phyloP scores from a whole-genome alignment of 2,113 vertebrate genomes.

The Marcusenius ussheri region DNA sequence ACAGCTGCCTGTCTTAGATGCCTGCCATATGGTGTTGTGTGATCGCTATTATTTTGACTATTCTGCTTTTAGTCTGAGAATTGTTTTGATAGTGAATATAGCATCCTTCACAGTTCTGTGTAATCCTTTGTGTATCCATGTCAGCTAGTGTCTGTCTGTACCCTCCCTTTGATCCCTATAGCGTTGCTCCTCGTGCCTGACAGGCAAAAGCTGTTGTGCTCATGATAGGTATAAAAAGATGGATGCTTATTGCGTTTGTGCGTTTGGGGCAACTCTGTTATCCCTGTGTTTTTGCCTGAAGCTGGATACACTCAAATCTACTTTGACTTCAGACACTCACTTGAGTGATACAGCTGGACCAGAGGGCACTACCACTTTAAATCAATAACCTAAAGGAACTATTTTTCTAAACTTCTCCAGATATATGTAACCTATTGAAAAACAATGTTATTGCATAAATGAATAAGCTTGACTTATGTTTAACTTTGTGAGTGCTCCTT shows the following conservation, averaged over 20 bases:
- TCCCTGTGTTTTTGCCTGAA: background rate
- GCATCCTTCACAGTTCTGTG: background rate
- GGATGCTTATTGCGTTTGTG: background rate
- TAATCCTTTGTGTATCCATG: slow-evolving; percentile 3
- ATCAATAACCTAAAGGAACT: slow-evolving; percentile 4
- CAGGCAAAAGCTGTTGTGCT: background rate
- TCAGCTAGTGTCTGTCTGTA: background rate
- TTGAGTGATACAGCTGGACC: background rate
- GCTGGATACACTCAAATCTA: background rate
- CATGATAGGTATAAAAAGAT: background rate
- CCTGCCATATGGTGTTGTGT: slow-evolving; percentile 1
- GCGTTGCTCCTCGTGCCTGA: background rate
- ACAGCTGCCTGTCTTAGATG: background rate
- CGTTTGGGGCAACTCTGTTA: background rate
- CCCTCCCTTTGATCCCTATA: background rate
- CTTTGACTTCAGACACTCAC: background rate
- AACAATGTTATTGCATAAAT: background rate
- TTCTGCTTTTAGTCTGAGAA: background rate
- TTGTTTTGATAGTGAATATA: slow-evolving; percentile 2
- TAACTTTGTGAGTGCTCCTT: background rate
- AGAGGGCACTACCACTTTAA: background rate
- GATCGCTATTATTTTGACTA: background rate
- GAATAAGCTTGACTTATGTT: background rate
- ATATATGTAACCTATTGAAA: background rate
- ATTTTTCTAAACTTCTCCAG: background rate